Percentiles rank a stretch among this genome's conserved stretches.
phyloP scores from a whole-genome alignment of 2,888 invertebrate genomes.

The Brachyptera putata region DNA sequence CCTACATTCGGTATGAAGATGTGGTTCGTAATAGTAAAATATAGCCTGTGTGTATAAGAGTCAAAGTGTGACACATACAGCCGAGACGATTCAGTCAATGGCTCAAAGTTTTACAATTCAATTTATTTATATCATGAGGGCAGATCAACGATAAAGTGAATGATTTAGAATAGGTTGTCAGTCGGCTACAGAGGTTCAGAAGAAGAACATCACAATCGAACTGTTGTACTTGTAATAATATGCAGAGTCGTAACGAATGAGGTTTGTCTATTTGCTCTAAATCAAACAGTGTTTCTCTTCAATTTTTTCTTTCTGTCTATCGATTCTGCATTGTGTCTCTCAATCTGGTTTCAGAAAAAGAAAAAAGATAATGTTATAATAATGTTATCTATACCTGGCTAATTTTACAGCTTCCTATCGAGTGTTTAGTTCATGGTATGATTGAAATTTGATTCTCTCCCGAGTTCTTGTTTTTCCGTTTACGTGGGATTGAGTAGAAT shows the following conservation, averaged over 20 bases:
- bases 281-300: constrained; percentile 2
- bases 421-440: not conserved
- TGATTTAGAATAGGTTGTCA: constrained; percentile 24
- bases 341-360: no score
- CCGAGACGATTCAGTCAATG: constrained; percentile 24
- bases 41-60: no score
- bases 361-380: not conserved
- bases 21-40: no score
- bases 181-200: not conserved
- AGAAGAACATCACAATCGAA: constrained; percentile 5
- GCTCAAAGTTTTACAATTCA: constrained; percentile 26
- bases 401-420: constrained; percentile 17
- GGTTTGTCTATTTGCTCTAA: not conserved
- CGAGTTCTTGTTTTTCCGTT: not conserved
- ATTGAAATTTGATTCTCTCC: constrained; percentile 18
- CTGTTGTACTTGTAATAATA: not conserved
- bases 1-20: no score
- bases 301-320: no score
- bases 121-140: constrained; percentile 27
- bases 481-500: constrained; percentile 16
- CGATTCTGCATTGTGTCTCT: no score
- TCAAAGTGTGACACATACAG: not conserved
- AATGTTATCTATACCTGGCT: not conserved
- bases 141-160: constrained; percentile 25
- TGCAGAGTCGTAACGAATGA: constrained; percentile 1